A percentile compares a stretch with the other conserved stretches of the same genome.
Evolutionary conservation across 2,888 invertebrate genomes (phyloP).

Genomic region (Sphecodes monilicornis): DNA sequence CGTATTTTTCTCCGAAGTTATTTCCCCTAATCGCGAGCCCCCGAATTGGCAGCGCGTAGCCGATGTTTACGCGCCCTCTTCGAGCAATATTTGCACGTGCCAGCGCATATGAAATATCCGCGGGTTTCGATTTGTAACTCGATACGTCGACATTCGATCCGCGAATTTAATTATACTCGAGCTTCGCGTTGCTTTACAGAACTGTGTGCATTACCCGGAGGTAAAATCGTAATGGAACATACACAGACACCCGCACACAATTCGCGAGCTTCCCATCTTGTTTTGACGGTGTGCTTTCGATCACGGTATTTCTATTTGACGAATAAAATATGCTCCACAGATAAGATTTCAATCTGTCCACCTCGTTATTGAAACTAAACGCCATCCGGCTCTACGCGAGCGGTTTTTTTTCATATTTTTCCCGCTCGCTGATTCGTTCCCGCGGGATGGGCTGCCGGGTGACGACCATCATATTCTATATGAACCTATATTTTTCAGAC

Average conservation of each 20-base stretch:
- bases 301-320: not conserved
- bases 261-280: not conserved
- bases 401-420: not conserved
- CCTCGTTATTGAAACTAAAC: conserved; percentile 22
- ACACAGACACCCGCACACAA: not conserved
- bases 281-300: not conserved
- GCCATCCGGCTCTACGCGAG: not conserved
- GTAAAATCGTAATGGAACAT: not conserved
- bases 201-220: not conserved
- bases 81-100: conserved; percentile 1
- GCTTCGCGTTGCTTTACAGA: not conserved
- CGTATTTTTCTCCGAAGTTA: conserved; percentile 7
- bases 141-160: conserved; percentile 17
- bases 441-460: not conserved
- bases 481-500: conserved; percentile 20
- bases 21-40: not conserved
- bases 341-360: conserved; percentile 19
- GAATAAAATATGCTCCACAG: not conserved
- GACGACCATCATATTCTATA: not conserved
- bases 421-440: not conserved
- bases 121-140: conserved; percentile 5
- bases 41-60: not conserved
- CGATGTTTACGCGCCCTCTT: not conserved
- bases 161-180: conserved; percentile 40
- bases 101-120: conserved; percentile 15